Conservation (phyloP, 2,113 vertebrate species). For the Paralichthys olivaceus region DNA sequence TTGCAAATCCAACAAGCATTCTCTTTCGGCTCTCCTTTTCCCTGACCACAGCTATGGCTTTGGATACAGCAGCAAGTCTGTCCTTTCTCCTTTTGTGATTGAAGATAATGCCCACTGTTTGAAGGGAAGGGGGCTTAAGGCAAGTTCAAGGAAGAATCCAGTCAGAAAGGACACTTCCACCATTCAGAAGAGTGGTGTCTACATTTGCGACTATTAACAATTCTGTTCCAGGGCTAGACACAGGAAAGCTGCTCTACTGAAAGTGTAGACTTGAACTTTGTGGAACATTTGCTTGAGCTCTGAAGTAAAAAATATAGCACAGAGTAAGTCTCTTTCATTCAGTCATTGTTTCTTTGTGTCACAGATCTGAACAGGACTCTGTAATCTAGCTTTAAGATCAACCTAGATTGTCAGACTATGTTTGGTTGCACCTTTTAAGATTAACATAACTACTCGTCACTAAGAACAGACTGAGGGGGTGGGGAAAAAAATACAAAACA, state of each 20-base stretch:
- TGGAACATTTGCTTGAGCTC: conserved; percentile 14
- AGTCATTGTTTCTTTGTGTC: neutral
- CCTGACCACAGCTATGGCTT: conserved; percentile 78
- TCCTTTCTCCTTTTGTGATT: conserved; percentile 77
- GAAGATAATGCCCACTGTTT: conserved; percentile 77
- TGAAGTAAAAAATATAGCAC: conserved; percentile 26
- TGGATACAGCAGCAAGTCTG: conserved; percentile 75
- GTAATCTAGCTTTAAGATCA: conserved; percentile 24
- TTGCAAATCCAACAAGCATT: conserved; percentile 79
- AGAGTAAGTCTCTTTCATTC: conserved; percentile 17
- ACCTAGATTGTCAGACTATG: conserved; percentile 5
- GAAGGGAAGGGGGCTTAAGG: conserved; percentile 56
- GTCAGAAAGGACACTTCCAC: conserved; percentile 40
- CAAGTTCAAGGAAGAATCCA: conserved; percentile 59
- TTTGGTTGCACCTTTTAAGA: conserved; percentile 6
- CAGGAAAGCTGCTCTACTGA: conserved; percentile 29
- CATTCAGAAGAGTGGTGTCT: conserved; percentile 25
- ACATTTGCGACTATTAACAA: conserved; percentile 34
- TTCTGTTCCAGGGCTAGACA: conserved; percentile 30
- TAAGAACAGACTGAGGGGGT: conserved; percentile 14
- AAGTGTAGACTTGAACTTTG: conserved; percentile 7
- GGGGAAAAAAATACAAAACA: neutral
- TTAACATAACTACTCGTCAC: conserved; percentile 29
- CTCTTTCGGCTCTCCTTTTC: conserved; percentile 71
- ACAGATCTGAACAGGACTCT: conserved; percentile 4